phyloP scores from a whole-genome alignment of 2,113 vertebrate genomes.

The Sprattus sprattus region DNA sequence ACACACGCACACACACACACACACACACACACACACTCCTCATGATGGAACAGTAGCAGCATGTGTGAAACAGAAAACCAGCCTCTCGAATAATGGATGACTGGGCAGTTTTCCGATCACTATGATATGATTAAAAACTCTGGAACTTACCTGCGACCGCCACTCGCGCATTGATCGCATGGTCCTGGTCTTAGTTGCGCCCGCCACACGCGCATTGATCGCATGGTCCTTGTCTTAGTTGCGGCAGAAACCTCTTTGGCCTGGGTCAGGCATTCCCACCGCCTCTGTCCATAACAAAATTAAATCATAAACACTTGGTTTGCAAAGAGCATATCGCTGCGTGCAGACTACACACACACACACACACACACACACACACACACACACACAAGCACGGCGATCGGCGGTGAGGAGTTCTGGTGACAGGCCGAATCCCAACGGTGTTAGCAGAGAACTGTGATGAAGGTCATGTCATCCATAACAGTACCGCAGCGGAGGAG shows the following conservation, averaged over 20 bases:
- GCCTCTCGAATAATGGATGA: constrained; percentile 34
- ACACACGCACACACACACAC: not conserved
- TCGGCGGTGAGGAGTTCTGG: not conserved
- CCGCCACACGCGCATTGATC: constrained; percentile 36
- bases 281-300: constrained; percentile 32
- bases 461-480: not conserved
- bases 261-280: constrained; percentile 22
- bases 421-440: not conserved
- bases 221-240: constrained; percentile 41
- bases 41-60: constrained; percentile 27
- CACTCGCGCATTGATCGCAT: constrained; percentile 33
- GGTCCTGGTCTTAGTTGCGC: not conserved
- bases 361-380: no score
- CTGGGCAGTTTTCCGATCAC: constrained; percentile 38
- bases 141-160: constrained; percentile 8
- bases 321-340: not conserved
- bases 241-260: constrained; percentile 45
- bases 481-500: not conserved
- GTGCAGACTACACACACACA: no score
- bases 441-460: not conserved
- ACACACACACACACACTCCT: not conserved
- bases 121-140: constrained; percentile 52
- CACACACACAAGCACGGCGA: no score
- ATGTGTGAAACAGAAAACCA: constrained; percentile 34
- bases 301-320: constrained; percentile 19